Base-by-base conservation (phyloP, 1,140 invertebrate species). In the Yoshiicerus persimilis region DNA sequence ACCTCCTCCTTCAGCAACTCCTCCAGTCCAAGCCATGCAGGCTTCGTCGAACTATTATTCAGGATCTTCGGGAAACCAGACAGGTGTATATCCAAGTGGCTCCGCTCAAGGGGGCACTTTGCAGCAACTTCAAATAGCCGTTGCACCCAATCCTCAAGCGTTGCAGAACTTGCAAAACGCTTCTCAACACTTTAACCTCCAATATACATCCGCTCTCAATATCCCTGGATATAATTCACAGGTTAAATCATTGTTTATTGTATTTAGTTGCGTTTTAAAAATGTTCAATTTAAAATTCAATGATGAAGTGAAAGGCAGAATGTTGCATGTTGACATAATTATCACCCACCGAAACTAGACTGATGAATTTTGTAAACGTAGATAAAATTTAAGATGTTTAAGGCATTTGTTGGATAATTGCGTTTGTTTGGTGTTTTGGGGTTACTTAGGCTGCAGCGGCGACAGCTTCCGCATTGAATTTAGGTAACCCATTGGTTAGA, bases 11-110 rank as follows among this genome's bases (percentile, higher is more conserved):
- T 86, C 89, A 25, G 87, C 84, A 5, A 88, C 89, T 83, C 89
- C 87, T 39, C 88, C 89, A 11, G 89, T 90, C 10, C 89, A 90
- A 75, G 87, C 64, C 27, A 62, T 90, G 25, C 89, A 90, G 80
- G 84, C 80, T 34, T 85, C 85, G 5, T 88, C 87, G 16, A 75
- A 25, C 13, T 90, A 88, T 83, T 90, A 88, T 38, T 88, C 80
- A 80, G 87, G 89, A 20, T 84, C 75, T 30, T 41, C 62, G 10
- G 88, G 85, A 11, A 89, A 86, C 84, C 62, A 75, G 23, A 64
- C 30, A n/a, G 84, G 70, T 36, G 88, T 89, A 11, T 89, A 56
- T 87, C 88, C 85, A 39, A 70, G 34, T 20, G 88, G 85, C 9
- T 84, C 70, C 16, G 36, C 36, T 47, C 88, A 89, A 66, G 85